Conservation (phyloP, 2,113 vertebrate species). For the Chionomys nivalis region DNA sequence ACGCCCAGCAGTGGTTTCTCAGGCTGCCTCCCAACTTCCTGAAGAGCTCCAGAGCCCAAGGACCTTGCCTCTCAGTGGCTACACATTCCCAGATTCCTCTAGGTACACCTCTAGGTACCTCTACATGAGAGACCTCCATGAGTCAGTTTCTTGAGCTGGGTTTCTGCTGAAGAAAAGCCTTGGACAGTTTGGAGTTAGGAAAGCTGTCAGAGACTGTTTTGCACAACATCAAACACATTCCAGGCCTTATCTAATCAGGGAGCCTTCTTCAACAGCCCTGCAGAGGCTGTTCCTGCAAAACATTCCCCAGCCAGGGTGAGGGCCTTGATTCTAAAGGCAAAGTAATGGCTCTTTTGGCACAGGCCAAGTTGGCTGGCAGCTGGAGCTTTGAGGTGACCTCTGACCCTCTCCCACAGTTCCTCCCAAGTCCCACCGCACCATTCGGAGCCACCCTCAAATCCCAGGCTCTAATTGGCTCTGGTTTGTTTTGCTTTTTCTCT, state of each 20-base stretch:
- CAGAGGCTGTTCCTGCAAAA: constrained; percentile 77
- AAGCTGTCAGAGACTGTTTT: constrained; percentile 70
- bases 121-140: neutral
- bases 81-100: neutral
- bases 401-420: constrained; percentile 80
- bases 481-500: constrained; percentile 82
- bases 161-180: constrained; percentile 75
- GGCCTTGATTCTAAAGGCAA: constrained; percentile 72
- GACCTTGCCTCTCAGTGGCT: neutral
- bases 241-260: constrained; percentile 85
- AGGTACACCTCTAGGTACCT: constrained; percentile 13
- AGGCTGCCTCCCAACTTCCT: neutral
- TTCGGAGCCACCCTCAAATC: constrained; percentile 82
- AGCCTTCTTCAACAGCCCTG: constrained; percentile 80
- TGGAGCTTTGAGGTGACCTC: constrained; percentile 81
- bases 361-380: constrained; percentile 74
- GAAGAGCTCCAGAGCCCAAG: neutral
- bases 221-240: constrained; percentile 86
- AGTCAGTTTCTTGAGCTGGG: constrained; percentile 47
- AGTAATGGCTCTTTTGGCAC: constrained; percentile 79
- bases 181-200: constrained; percentile 60
- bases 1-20: neutral
- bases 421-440: constrained; percentile 72
- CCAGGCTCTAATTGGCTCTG: constrained; percentile 78
- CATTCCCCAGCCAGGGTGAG: constrained; percentile 66